Conservation (phyloP, 2,113 vertebrate species). For the Callaeas wilsoni region DNA sequence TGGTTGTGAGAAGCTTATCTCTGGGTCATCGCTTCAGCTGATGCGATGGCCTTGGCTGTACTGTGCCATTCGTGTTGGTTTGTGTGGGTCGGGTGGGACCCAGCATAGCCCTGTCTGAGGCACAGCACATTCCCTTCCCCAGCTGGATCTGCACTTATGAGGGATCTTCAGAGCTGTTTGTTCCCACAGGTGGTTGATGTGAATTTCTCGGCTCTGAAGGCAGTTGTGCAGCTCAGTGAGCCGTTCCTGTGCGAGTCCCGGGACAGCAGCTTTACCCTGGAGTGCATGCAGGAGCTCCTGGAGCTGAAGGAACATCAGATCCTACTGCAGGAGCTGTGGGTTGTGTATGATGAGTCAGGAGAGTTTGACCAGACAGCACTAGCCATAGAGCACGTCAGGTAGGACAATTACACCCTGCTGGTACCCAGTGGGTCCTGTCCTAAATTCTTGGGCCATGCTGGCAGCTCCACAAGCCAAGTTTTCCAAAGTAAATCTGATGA, state of each 20-base stretch:
- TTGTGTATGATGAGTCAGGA: constrained; percentile 85
- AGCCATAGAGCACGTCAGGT: constrained; percentile 92
- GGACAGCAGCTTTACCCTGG: constrained; percentile 76
- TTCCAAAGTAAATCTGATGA: neutral
- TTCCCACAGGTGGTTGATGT: constrained; percentile 79
- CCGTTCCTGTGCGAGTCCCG: constrained; percentile 80
- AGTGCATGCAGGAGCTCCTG: constrained; percentile 78
- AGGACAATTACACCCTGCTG: neutral
- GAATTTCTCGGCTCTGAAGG: constrained; percentile 79
- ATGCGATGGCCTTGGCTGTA: neutral
- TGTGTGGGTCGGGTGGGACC: neutral
- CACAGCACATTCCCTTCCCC: fast-evolving
- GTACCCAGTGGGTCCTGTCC: neutral
- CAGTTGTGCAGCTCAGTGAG: constrained; percentile 75
- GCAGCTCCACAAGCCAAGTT: neutral
- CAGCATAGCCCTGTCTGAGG: neutral
- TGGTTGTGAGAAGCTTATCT: neutral
- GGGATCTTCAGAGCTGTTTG: neutral
- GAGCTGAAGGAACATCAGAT: constrained; percentile 79
- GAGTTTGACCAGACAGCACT: constrained; percentile 89
- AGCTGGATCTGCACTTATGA: neutral
- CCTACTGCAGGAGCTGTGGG: constrained; percentile 83
- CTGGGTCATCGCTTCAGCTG: neutral
- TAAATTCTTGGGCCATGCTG: neutral
- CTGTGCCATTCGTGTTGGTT: fast-evolving